Evolutionary conservation across 2,797 vertebrate genomes (phyloP), one percentile per base, ranked within the genome.

Genomic region (Pantherophis vulpinus): DNA sequence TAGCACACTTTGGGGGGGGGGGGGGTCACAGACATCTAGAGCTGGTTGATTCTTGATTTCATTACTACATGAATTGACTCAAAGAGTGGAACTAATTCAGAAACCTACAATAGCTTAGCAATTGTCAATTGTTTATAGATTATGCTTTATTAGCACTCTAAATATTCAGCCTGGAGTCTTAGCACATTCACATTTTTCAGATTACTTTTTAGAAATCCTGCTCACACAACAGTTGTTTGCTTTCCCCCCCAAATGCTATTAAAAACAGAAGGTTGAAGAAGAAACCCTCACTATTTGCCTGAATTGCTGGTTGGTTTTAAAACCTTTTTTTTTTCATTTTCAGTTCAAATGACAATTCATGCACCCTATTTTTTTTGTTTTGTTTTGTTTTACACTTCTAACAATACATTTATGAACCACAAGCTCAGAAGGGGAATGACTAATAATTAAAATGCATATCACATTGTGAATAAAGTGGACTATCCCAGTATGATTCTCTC

Each of bases 71-170:
- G 89, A 87, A 37, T 5, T 88, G 58, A 91, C 70, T 83, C 32
- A 91, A 83, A 89, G 11, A 90, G 47, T 90, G 91, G 51, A 93
- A 94, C 86, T 91, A 91, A 91, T 83, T 94, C 88, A 56, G 29
- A 93, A 94, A 60, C 88, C 18, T 55, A 83, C 5, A 91, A 90
- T 58, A 92, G 90, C 32, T 89, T 59, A 25, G 56, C 18, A 51
- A 55, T 91, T 92, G 29, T 51, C 87, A 59, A 66, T 86, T 94
- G 10, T 55, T 88, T 70, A 25, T 86, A 91, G 63, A 23, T 55
- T 90, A 86, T 89, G 37, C 90, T 93, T 91, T 92, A 94, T 91
- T 93, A 89, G 66, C 60, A 70, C 79, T 63, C n/a, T 89, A 86
- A 89, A 91, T 93, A 91, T 91, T 91, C 93, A 66, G 32, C 16